Evolutionary conservation across 2,113 vertebrate species (phyloP), one percentile per base, ranked within the genome.

Genomic region (Seriola aureovittata): DNA sequence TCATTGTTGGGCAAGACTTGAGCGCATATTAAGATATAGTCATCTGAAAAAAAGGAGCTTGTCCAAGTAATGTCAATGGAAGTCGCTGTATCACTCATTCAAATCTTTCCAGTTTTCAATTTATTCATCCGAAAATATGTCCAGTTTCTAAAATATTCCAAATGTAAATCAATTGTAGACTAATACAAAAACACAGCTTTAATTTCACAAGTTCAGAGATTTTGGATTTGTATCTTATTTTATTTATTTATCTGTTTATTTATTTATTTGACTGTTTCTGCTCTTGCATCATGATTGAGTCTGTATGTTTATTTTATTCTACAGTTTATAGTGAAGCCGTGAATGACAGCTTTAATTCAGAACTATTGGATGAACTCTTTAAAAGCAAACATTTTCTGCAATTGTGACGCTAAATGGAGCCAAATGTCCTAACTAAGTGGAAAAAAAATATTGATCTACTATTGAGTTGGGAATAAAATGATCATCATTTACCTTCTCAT

Each of bases 1-100:
- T 97, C 97, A 97, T 94, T 96, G 95, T 92, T 95, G 93, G 93
- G 90, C 93, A 94, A 94, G 96, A 95, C 91, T 80, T 85, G 69
- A 85, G 59, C 80, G 82, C 82, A 34, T 89, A 90, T 94, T 93
- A 91, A 90, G 91, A 92, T 92, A 92, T 92, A 89, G 84, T 86
- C 80, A 82, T 84, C 66, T 85, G 75, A 66, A 85, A 87, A 69
- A 82, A 77, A 55, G 48, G 57, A 72, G 64, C 80, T 23, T 85
- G 86, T 87, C 80, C 67, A 86, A 83, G 85, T 60, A 63, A 78
- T 64, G 70, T 86, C 69, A 87, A 21, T 78, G 12, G 50, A 34
- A 69, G 76, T 74, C 40, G 63, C 21, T 54, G 8, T 64, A 72
- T 55, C 59, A 70, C 50, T 57, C 52, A 50, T 9, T 55, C 44